A percentile compares a stretch with the other conserved stretches of the same genome.
Evolutionary conservation across 2,888 invertebrate genomes (phyloP).

Genomic region (Rhopalosiphum nymphaeae): DNA sequence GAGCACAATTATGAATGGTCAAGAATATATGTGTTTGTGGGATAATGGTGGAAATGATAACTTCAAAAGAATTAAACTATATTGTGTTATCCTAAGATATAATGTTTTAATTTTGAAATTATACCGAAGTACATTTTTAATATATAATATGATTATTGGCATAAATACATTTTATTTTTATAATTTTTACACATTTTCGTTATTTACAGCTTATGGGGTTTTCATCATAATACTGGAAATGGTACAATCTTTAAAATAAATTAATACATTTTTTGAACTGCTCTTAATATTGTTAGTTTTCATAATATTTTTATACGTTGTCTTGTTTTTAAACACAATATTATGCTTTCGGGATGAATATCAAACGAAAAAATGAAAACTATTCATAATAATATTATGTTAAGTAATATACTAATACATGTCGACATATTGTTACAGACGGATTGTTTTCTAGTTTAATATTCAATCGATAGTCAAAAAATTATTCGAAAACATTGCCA

Average conservation of each 20-base stretch:
- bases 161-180: not conserved
- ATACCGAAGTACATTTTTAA: not conserved
- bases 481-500: conserved; percentile 85
- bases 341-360: not conserved
- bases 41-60: conserved; percentile 94
- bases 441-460: conserved; percentile 88
- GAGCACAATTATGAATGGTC: conserved; percentile 83
- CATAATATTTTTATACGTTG: not conserved
- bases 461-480: conserved; percentile 82
- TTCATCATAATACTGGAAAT: not conserved
- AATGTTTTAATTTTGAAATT: not conserved
- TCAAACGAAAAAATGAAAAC: not conserved
- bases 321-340: not conserved
- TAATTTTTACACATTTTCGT: not conserved
- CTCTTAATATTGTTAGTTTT: not conserved
- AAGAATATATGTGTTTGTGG: conserved; percentile 87
- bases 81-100: conserved; percentile 83
- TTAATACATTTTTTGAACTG: not conserved
- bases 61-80: conserved; percentile 87
- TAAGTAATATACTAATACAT: not conserved
- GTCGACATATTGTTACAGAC: conserved; percentile 75
- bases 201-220: not conserved
- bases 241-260: not conserved
- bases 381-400: not conserved
- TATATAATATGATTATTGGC: not conserved